phyloP scores from a whole-genome alignment of 2,113 vertebrate species.

The Actinemys pallida region DNA sequence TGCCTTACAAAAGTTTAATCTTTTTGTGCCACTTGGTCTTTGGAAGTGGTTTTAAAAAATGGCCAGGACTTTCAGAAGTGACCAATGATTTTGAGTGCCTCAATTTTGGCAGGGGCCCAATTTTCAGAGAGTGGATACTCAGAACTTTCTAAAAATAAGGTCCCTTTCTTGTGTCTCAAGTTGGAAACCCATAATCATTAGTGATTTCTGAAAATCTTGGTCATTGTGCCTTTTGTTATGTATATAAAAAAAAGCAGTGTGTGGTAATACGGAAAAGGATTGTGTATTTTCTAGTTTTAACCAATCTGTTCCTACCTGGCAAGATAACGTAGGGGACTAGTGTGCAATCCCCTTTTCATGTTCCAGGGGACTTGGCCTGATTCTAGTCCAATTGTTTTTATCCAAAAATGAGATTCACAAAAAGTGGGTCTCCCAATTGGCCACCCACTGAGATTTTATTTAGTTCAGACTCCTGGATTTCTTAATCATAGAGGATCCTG shows the following conservation, averaged over 20 bases:
- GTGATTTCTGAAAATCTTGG: background rate
- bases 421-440: background rate
- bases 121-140: background rate
- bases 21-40: background rate
- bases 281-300: background rate
- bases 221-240: background rate
- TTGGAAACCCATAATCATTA: background rate
- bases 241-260: background rate
- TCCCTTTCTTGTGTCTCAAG: background rate
- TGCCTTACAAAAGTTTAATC: background rate
- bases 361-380: accelerated
- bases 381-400: background rate
- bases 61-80: background rate
- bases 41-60: background rate
- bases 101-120: background rate
- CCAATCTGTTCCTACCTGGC: accelerated
- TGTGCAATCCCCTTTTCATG: background rate
- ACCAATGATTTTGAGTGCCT: background rate
- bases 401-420: background rate
- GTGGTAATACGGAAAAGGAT: background rate
- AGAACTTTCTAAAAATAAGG: background rate
- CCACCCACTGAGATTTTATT: background rate
- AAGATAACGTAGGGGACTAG: background rate
- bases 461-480: background rate
- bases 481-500: accelerated